phyloP scores from a whole-genome alignment of 1,140 invertebrate genomes.

The Acyrthosiphon pisum region DNA sequence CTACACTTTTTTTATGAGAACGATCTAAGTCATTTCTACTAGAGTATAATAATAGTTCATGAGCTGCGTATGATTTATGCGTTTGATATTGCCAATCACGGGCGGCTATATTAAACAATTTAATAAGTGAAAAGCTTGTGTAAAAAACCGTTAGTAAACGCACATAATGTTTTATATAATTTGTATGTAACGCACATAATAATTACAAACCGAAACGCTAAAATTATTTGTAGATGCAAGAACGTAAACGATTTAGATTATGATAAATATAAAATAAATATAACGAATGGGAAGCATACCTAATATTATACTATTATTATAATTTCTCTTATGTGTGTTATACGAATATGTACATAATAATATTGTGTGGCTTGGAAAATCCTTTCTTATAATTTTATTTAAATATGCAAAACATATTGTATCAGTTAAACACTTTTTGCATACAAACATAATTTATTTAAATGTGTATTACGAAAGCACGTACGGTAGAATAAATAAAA shows the following conservation, averaged over 20 bases:
- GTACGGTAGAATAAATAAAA: neutral
- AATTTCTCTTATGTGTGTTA: neutral
- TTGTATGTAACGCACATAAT: neutral
- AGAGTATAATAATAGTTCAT: neutral
- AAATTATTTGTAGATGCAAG: neutral
- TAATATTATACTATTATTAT: neutral
- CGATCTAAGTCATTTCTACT: neutral
- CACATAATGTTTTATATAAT: neutral
- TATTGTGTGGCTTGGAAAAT: neutral
- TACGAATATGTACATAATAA: neutral
- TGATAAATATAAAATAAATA: constrained; percentile 11
- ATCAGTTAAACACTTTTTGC: neutral
- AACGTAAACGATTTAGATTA: constrained; percentile 14
- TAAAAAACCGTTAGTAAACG: constrained; percentile 1
- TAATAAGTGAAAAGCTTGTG: neutral
- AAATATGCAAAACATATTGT: constrained; percentile 20
- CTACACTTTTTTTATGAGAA: neutral
- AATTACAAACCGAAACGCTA: constrained; percentile 22
- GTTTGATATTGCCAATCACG: neutral
- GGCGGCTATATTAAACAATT: neutral
- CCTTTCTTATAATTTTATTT: neutral
- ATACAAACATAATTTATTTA: constrained; percentile 6
- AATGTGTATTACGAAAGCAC: neutral
- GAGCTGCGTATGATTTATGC: constrained; percentile 1
- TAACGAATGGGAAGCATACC: neutral